Evolutionary conservation across 2,797 vertebrate genomes (phyloP).

Genomic region (Gymnoscopelus microlampas): DNA sequence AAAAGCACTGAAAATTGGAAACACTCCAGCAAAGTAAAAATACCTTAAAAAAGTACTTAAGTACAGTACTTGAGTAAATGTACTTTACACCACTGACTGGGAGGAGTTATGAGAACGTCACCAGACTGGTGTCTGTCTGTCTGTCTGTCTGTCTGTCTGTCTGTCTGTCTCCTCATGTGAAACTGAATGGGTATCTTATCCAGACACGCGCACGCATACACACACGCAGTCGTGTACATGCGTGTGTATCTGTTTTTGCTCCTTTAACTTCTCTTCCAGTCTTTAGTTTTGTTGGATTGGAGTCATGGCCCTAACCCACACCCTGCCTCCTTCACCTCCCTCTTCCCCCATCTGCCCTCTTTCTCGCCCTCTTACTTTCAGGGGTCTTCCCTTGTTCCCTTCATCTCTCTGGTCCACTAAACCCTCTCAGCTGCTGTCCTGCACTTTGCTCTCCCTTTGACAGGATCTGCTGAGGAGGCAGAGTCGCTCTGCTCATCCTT

Average conservation of each 20-base stretch:
- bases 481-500: conserved; percentile 16
- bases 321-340: conserved; percentile 20
- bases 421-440: conserved; percentile 29
- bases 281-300: conserved; percentile 77
- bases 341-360: conserved; percentile 7
- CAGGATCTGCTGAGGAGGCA: conserved; percentile 62
- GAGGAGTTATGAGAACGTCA: conserved; percentile 32
- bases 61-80: no score
- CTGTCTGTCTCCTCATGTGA: neutral
- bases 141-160: conserved; percentile 23
- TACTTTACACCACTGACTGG: conserved; percentile 2
- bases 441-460: conserved; percentile 47
- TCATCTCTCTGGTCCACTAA: conserved; percentile 60
- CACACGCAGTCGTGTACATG: no score
- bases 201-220: no score
- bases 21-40: no score
- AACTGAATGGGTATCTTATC: no score
- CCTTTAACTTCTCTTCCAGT: conserved; percentile 70
- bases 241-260: conserved; percentile 35
- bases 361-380: conserved; percentile 19
- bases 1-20: no score
- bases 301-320: conserved; percentile 76
- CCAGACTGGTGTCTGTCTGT: conserved; percentile 46
- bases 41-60: no score
- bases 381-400: conserved; percentile 11